Base-by-base conservation (phyloP, 2,888 invertebrate species). In the Mythimna impura region DNA sequence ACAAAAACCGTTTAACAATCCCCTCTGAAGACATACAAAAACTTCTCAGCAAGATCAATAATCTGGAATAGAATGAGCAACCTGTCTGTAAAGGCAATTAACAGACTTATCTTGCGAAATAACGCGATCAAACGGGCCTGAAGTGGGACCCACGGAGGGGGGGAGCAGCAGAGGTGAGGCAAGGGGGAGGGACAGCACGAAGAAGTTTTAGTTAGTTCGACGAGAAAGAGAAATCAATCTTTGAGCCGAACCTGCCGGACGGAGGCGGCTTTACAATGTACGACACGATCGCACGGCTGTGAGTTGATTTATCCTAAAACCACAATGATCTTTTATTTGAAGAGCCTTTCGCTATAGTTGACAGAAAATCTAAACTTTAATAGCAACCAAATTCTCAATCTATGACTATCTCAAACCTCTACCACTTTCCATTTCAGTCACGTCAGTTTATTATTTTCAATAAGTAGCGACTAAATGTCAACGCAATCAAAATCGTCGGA, bases 181-280 rank as follows among this genome's bases (percentile, higher is more conserved):
- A 68, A 72, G 73, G 76, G 72, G 79, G 80, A 20, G 50, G n/a
- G 77, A 47, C 80, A 76, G 81, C 75, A 81, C 70, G 87, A 82
- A 90, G 89, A 87, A 90, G 86, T 91, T 91, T 89, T 89, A 90
- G 90, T 90, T 90, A 86, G 89, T 89, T 89, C 89, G 87, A 89
- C 86, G 89, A 92, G 92, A 91, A 92, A 93, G 92, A 94, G 94
- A 88, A 94, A 95, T 95, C 95, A 94, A 95, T 95, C 95, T 94
- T 93, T 91, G 91, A 88, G 87, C 87, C 82, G 89, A 92, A 93
- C 90, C 89, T 91, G 91, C 88, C 83, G 89, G 90, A 89, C 89
- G 75, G 74, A 5, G 50, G 54, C 43, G 22, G 6, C 34, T 87
- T 93, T 88, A 90, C 3, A 81, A 0, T 34, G 0, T 8, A 83